Conservation (phyloP, 1,140 invertebrate genomes). For the Formica selysi region DNA sequence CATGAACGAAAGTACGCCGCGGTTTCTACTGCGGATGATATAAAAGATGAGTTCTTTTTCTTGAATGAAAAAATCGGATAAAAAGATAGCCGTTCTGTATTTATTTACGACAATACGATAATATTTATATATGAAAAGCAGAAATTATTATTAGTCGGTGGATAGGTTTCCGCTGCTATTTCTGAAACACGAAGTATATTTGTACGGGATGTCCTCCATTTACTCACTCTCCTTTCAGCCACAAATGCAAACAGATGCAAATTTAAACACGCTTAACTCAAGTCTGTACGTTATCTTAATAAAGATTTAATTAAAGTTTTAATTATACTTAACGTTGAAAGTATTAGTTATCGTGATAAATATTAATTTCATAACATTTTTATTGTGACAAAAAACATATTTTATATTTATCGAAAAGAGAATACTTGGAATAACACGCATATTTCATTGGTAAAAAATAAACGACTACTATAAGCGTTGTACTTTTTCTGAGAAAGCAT, state of each 20-base stretch:
- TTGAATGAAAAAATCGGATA: not conserved
- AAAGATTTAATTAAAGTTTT: not conserved
- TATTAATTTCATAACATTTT: not conserved
- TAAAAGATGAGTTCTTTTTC: not conserved
- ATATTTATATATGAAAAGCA: constrained; percentile 1
- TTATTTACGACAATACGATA: not conserved
- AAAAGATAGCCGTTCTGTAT: not conserved
- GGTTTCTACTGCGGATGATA: not conserved
- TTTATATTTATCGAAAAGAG: not conserved
- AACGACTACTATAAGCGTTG: not conserved
- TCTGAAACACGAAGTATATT: constrained; percentile 2
- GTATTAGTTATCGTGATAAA: not conserved
- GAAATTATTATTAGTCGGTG: constrained; percentile 19
- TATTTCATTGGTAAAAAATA: not conserved
- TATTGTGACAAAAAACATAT: not conserved
- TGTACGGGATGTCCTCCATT: constrained; percentile 39
- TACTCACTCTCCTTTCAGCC: not conserved
- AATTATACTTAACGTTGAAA: not conserved
- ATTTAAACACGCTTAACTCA: not conserved
- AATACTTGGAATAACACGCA: too few relatives aligned
- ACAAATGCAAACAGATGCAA: not conserved
- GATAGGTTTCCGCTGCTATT: not conserved
- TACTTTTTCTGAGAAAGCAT: not conserved
- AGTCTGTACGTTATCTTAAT: not conserved
- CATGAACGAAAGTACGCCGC: not conserved